These are phyloP conservation scores for Trachelus stipa DNA, from an alignment of 2,888 invertebrate genomes.

Conservation along the genomic window DNA sequence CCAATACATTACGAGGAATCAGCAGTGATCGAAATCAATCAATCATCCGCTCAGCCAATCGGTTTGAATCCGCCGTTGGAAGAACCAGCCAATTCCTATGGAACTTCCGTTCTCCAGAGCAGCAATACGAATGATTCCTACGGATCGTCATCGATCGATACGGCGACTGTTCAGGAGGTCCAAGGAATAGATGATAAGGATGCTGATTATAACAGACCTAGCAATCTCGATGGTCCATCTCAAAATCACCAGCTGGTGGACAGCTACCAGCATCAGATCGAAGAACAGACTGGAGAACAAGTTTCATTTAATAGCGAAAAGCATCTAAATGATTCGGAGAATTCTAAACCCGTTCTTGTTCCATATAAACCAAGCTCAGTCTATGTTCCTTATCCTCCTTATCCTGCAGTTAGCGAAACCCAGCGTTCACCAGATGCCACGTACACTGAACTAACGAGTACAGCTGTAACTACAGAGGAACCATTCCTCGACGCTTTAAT, in stretches of 20 bases:
- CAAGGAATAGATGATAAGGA: neutral
- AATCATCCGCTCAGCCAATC: conserved; percentile 15
- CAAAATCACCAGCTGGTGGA: conserved; percentile 9
- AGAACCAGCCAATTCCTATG: conserved; percentile 18
- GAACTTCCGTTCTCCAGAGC: neutral
- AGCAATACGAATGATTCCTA: neutral
- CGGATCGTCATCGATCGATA: neutral
- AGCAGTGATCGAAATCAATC: conserved; percentile 71
- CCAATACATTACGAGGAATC: conserved; percentile 79
- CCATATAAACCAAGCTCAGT: conserved; percentile 19
- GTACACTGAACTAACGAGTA: neutral
- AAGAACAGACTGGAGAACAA: neutral
- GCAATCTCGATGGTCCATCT: neutral
- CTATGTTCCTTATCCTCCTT: conserved; percentile 21
- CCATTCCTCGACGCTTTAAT: conserved; percentile 37
- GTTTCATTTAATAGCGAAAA: neutral
- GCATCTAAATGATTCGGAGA: neutral
- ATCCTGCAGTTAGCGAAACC: neutral
- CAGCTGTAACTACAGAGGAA: conserved; percentile 27
- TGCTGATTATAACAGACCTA: neutral
- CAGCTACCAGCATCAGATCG: conserved; percentile 12
- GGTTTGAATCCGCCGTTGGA: conserved; percentile 32
- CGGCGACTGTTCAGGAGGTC: neutral
- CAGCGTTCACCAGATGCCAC: neutral
- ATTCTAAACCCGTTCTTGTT: conserved; percentile 11